These are phyloP conservation scores for Corythoichthys haematopterus DNA, from an alignment of 2,113 vertebrate species.

Conservation along the genomic window DNA sequence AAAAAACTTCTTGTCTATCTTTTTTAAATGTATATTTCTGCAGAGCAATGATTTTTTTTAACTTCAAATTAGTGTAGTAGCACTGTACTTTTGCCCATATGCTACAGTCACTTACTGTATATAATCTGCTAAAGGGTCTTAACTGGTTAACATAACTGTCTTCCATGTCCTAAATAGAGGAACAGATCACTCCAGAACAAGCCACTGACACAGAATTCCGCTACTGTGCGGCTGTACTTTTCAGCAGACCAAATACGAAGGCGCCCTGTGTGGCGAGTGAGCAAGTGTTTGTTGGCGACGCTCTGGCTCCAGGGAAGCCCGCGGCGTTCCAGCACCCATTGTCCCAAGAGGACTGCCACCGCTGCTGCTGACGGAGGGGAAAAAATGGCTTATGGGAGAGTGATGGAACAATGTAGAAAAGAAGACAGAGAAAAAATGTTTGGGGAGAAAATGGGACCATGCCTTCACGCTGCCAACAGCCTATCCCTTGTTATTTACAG, in stretches of 20 bases:
- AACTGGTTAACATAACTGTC: not conserved
- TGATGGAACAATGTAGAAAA: slow-evolving; percentile 44
- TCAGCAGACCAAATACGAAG: slow-evolving; percentile 59
- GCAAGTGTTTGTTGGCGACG: slow-evolving; percentile 64
- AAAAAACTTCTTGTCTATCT: too few relatives aligned
- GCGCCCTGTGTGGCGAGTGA: slow-evolving; percentile 54
- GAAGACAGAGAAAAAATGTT: slow-evolving; percentile 7
- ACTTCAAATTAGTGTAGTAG: not conserved
- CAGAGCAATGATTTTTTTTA: not conserved
- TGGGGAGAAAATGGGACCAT: slow-evolving; percentile 8
- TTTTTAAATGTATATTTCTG: not conserved
- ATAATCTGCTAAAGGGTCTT: not conserved
- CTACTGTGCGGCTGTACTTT: slow-evolving; percentile 48
- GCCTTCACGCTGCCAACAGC: slow-evolving; percentile 20
- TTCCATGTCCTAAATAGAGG: slow-evolving; percentile 1
- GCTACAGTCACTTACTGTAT: not conserved
- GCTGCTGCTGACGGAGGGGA: slow-evolving; percentile 42
- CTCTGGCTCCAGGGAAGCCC: slow-evolving; percentile 68
- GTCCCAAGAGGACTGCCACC: slow-evolving; percentile 61
- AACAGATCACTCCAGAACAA: slow-evolving; percentile 18
- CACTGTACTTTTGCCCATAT: not conserved
- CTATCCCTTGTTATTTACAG: slow-evolving; percentile 3
- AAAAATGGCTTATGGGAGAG: slow-evolving; percentile 62
- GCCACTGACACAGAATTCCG: slow-evolving; percentile 33
- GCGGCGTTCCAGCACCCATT: slow-evolving; percentile 58